A percentile compares a stretch with the other conserved stretches of the same genome.
Conservation (phyloP, 2,888 invertebrate species). For the Opisthograptis luteolata region DNA sequence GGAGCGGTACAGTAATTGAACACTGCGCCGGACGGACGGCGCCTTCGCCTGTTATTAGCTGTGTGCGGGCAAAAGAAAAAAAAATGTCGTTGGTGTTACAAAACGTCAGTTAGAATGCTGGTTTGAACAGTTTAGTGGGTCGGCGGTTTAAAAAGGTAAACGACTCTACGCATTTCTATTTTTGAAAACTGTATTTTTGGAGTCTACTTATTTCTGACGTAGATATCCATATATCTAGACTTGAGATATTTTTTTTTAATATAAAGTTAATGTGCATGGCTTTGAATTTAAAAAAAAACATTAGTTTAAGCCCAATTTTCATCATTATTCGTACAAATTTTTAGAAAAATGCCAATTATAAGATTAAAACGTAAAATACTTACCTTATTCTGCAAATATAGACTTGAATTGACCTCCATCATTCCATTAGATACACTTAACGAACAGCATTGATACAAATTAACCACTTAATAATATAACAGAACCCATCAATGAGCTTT, state of each 20-base stretch:
- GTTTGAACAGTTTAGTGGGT: not conserved
- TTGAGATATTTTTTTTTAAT: too few relatives aligned
- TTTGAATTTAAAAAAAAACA: too few relatives aligned
- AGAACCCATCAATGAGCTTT: constrained; percentile 69
- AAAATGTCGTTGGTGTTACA: constrained; percentile 34
- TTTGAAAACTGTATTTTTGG: too few relatives aligned
- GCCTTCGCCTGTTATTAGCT: constrained; percentile 57
- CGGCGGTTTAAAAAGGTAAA: not conserved
- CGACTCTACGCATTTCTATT: too few relatives aligned
- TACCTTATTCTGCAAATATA: constrained; percentile 14
- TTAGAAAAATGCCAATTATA: not conserved
- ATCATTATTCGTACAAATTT: too few relatives aligned
- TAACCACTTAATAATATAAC: constrained; percentile 71
- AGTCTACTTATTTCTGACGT: too few relatives aligned
- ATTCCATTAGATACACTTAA: constrained; percentile 45
- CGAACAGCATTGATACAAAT: constrained; percentile 61
- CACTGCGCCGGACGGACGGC: constrained; percentile 42
- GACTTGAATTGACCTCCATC: constrained; percentile 25
- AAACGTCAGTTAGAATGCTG: constrained; percentile 5
- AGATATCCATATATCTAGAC: too few relatives aligned
- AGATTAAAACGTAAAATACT: not conserved
- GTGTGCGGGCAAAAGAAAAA: constrained; percentile 39
- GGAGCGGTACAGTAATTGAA: constrained; percentile 67
- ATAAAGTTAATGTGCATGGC: too few relatives aligned
- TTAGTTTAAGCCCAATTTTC: too few relatives aligned